These are phyloP conservation scores for Netelia melanura DNA, from an alignment of 2,888 invertebrate species.

Conservation along the genomic window DNA sequence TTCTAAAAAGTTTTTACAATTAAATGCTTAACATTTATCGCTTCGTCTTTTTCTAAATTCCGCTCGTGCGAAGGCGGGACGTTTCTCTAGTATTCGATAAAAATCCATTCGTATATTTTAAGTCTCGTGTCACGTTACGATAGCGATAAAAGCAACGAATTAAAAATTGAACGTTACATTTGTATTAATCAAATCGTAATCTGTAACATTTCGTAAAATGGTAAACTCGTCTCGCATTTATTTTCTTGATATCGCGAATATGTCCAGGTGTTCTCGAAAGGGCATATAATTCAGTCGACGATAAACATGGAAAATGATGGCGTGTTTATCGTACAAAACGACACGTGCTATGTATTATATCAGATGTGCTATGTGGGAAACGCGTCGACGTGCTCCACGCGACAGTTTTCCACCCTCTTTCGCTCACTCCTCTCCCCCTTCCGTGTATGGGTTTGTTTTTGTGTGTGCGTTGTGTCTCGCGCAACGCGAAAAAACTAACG, in stretches of 20 bases:
- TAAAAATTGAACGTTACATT: conserved; percentile 10
- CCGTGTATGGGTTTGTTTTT: conserved; percentile 11
- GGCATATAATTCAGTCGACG: conserved; percentile 57
- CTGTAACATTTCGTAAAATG: conserved; percentile 25
- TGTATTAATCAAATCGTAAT: conserved; percentile 48
- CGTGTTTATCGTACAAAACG: conserved; percentile 65
- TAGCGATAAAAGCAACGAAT: not conserved
- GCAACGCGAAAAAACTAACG: conserved; percentile 65
- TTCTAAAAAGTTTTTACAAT: too few relatives aligned
- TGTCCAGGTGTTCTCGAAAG: conserved; percentile 41
- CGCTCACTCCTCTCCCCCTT: conserved; percentile 8
- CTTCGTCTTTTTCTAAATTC: too few relatives aligned
- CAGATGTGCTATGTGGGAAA: conserved; percentile 9
- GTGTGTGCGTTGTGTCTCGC: conserved; percentile 36
- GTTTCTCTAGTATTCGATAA: too few relatives aligned
- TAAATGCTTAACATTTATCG: too few relatives aligned
- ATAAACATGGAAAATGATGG: conserved; percentile 63
- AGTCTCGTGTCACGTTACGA: not conserved
- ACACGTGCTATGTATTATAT: conserved; percentile 59
- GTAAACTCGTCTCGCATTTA: conserved; percentile 36
- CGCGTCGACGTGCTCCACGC: conserved; percentile 52
- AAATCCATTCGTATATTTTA: not conserved
- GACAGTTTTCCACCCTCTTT: conserved; percentile 50
- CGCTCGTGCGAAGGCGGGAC: too few relatives aligned
- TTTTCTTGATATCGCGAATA: conserved; percentile 40